Percentiles rank a stretch among this genome's conserved stretches.
phyloP scores from a whole-genome alignment of 2,888 invertebrate genomes.

The Apeira syringaria region DNA sequence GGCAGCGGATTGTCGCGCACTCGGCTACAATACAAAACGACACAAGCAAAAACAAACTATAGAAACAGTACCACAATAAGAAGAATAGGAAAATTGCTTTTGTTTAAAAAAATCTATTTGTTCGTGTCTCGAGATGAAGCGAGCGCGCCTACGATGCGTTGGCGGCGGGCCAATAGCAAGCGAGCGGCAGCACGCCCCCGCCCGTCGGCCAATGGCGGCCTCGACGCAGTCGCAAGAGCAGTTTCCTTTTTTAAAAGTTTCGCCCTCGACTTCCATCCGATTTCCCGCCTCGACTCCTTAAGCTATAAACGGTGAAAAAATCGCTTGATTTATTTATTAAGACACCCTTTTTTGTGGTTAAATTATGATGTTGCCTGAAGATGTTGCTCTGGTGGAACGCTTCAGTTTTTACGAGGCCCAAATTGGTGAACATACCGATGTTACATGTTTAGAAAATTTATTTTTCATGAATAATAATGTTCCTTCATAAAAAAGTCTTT shows the following conservation, averaged over 20 bases:
- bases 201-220: conserved; percentile 63
- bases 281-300: conserved; percentile 78
- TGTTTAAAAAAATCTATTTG: conserved; percentile 83
- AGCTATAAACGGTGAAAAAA: conserved; percentile 77
- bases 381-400: too few relatives aligned
- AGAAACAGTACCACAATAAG: conserved; percentile 76
- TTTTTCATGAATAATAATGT: too few relatives aligned
- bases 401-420: too few relatives aligned
- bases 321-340: conserved; percentile 74
- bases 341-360: conserved; percentile 68
- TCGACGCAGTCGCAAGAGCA: conserved; percentile 67
- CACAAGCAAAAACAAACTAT: conserved; percentile 77
- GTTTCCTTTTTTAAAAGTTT: conserved; percentile 83
- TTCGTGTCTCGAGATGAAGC: conserved; percentile 76
- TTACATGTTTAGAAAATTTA: too few relatives aligned
- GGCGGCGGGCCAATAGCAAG: conserved; percentile 66
- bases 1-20: conserved; percentile 78
- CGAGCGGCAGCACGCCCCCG: conserved; percentile 69
- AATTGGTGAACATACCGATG: too few relatives aligned
- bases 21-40: conserved; percentile 77
- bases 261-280: conserved; percentile 80
- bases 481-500: too few relatives aligned
- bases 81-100: conserved; percentile 84
- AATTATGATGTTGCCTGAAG: conserved; percentile 74
- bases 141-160: conserved; percentile 73